phyloP scores from a whole-genome alignment of 2,113 vertebrate species.

The Eulemur rufifrons region DNA sequence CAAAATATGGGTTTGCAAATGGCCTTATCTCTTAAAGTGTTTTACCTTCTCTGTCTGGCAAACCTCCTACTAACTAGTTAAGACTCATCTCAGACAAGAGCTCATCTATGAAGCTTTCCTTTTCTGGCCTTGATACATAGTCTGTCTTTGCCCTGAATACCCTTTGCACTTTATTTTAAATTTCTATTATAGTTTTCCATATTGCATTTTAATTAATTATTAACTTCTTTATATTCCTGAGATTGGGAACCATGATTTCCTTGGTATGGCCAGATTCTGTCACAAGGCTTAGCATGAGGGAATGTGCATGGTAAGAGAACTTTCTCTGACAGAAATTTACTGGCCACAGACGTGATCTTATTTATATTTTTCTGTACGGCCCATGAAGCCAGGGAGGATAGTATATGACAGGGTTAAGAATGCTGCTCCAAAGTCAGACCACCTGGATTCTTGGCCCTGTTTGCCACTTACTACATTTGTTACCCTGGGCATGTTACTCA shows the following conservation, averaged over 20 bases:
- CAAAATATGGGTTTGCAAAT: not conserved
- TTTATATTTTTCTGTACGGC: not conserved
- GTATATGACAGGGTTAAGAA: not conserved
- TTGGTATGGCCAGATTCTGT: not conserved
- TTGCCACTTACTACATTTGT: not conserved
- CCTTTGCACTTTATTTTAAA: not conserved
- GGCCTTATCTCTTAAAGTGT: not conserved
- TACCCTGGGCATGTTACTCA: not conserved
- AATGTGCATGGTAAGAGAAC: not conserved
- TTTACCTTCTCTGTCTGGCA: not conserved
- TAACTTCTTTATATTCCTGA: not conserved
- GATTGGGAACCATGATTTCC: not conserved
- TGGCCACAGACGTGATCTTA: not conserved
- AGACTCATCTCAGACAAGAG: not conserved
- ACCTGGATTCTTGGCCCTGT: not conserved
- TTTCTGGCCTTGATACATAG: not conserved
- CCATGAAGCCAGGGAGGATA: not conserved
- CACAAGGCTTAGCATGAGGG: not conserved
- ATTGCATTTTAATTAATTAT: not conserved
- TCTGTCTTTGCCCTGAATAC: not conserved
- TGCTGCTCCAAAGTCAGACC: not conserved
- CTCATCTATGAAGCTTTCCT: not conserved
- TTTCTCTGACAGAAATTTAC: not conserved
- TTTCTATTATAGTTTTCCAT: not conserved
- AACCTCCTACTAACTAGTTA: not conserved